Conservation (phyloP, 2,113 vertebrate species). For the Platysternon megacephalum region DNA sequence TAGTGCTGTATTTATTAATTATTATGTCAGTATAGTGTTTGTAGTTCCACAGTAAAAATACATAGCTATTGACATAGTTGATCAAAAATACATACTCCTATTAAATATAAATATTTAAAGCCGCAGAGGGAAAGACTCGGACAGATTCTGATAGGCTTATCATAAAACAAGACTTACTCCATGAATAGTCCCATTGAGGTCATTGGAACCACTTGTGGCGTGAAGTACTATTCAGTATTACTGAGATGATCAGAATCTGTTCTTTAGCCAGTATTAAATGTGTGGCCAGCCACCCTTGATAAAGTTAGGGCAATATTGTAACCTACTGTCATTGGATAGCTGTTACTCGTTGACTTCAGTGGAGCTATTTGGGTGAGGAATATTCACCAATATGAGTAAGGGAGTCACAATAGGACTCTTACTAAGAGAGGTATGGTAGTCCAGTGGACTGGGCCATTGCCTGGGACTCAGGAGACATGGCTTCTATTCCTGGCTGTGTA, state of each 20-base stretch:
- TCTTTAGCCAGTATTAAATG: neutral
- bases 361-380: neutral
- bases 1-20: neutral
- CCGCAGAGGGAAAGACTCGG: neutral
- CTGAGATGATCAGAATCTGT: neutral
- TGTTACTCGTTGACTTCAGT: neutral
- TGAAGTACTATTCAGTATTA: neutral
- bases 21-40: neutral
- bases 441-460: neutral
- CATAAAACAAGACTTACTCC: neutral
- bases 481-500: neutral
- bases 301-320: neutral
- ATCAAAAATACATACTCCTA: neutral
- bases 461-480: neutral
- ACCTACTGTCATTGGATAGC: neutral
- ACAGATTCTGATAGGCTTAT: neutral
- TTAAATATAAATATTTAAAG: neutral
- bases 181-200: neutral
- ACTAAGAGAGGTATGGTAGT: neutral
- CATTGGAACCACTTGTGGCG: neutral
- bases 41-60: neutral
- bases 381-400: neutral
- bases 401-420: neutral
- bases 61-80: neutral
- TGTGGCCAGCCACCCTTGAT: neutral